These are phyloP conservation scores for Drosophila orena DNA, from an alignment of 1,140 invertebrate genomes.

Conservation along the genomic window DNA sequence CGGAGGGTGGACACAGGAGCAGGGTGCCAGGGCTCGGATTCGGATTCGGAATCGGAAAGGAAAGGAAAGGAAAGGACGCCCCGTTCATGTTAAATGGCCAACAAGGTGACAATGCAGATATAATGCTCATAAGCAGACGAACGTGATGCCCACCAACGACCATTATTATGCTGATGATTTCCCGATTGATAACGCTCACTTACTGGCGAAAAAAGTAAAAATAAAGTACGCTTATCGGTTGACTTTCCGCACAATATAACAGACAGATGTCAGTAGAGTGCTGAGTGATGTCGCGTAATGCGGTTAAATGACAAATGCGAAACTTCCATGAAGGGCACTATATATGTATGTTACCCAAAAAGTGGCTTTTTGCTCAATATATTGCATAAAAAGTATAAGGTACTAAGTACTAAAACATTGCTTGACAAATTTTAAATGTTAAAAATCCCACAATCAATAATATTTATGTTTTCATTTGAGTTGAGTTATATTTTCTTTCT, in stretches of 20 bases:
- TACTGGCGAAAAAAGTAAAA: constrained; percentile 48
- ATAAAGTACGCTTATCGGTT: constrained; percentile 52
- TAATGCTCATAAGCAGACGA: constrained; percentile 70
- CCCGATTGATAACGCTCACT: constrained; percentile 72
- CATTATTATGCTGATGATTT: constrained; percentile 55
- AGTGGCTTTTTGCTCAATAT: too few relatives aligned
- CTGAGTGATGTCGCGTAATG: constrained; percentile 43
- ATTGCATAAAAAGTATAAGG: too few relatives aligned
- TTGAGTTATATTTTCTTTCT: too few relatives aligned
- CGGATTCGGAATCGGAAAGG: not conserved
- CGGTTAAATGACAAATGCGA: constrained; percentile 18
- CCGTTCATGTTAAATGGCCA: constrained; percentile 71
- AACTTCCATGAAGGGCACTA: not conserved
- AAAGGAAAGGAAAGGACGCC: constrained; percentile 17
- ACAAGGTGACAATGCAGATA: constrained; percentile 81
- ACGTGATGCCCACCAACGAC: constrained; percentile 42
- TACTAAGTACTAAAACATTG: too few relatives aligned
- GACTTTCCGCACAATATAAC: constrained; percentile 73
- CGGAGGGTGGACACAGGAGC: not conserved
- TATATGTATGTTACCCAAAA: too few relatives aligned
- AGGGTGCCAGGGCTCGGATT: not conserved
- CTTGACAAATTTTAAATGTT: too few relatives aligned
- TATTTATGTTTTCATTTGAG: not conserved
- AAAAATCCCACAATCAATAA: not conserved
- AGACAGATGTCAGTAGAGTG: constrained; percentile 50